phyloP scores from a whole-genome alignment of 1,140 invertebrate genomes.

The Hydropsyche tenuis region DNA sequence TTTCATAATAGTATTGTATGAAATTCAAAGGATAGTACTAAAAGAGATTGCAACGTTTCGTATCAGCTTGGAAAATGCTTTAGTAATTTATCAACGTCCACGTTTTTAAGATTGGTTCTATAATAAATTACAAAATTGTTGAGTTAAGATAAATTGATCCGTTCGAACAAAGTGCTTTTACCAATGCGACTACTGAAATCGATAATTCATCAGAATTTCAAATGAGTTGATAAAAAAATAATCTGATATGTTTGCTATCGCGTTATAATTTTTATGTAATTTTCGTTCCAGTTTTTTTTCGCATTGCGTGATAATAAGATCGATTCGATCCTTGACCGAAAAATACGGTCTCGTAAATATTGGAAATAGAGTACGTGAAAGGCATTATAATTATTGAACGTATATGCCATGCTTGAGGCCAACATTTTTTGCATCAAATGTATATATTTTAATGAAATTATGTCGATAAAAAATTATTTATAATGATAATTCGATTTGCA shows the following conservation, averaged over 20 bases:
- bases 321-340: conserved; percentile 24
- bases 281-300: conserved; percentile 6
- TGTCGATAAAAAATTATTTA: too few species aligned
- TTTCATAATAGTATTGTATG: neutral
- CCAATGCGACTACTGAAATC: neutral
- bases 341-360: conserved; percentile 6
- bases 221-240: neutral
- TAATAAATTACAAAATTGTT: conserved; percentile 19
- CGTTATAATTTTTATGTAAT: neutral
- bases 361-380: conserved; percentile 15
- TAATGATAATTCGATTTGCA: too few species aligned
- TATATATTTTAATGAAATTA: too few species aligned
- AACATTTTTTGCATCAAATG: neutral
- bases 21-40: neutral
- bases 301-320: conserved; percentile 8
- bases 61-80: conserved; percentile 7
- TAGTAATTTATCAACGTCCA: conserved; percentile 18
- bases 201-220: conserved; percentile 1
- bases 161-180: conserved; percentile 16
- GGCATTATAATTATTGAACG: neutral
- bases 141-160: conserved; percentile 9
- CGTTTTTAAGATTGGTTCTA: conserved; percentile 11
- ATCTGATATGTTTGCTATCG: neutral
- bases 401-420: conserved; percentile 8
- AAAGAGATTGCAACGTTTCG: conserved; percentile 3